A percentile compares a stretch with the other conserved stretches of the same genome.
Evolutionary conservation across 2,888 invertebrate genomes (phyloP).

Genomic region (Alloplasta piceator): DNA sequence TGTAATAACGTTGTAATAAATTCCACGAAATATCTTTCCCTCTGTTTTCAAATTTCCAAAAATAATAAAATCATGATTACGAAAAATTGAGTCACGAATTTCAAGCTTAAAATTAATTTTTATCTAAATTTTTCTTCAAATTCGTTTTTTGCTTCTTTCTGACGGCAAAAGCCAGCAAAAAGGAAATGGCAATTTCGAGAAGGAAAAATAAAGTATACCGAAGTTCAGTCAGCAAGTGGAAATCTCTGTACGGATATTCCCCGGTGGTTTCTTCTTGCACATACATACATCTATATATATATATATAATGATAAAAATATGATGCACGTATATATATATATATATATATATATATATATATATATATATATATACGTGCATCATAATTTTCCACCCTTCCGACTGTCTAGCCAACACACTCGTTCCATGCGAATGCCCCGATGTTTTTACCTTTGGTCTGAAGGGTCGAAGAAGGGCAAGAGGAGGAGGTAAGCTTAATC

Average conservation of each 20-base stretch:
- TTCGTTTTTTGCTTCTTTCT: neutral
- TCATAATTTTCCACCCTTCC: slow-evolving; percentile 59
- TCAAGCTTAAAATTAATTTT: neutral
- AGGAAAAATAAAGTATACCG: slow-evolving; percentile 15
- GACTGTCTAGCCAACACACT: too few relatives aligned
- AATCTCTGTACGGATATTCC: slow-evolving; percentile 62
- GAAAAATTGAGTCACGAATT: too few relatives aligned
- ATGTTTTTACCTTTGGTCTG: neutral
- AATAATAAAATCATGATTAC: too few relatives aligned
- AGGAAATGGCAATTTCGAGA: neutral
- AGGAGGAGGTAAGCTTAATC: slow-evolving; percentile 52
- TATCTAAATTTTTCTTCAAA: neutral
- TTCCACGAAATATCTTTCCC: too few relatives aligned
- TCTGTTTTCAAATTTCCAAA: too few relatives aligned
- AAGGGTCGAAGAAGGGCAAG: neutral
- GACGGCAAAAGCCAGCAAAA: neutral
- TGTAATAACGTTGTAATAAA: too few relatives aligned
- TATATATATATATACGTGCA: slow-evolving; percentile 47
- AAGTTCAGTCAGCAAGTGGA: slow-evolving; percentile 45
- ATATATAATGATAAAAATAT: too few relatives aligned
- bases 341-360: too few relatives aligned
- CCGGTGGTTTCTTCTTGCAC: slow-evolving; percentile 53
- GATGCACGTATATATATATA: too few relatives aligned
- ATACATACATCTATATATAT: too few relatives aligned
- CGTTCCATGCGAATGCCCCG: too few relatives aligned